Percentiles rank a stretch among this genome's conserved stretches.
These are phyloP conservation scores for Delia radicum DNA, from an alignment of 1,140 invertebrate genomes.

Conservation along the genomic window DNA sequence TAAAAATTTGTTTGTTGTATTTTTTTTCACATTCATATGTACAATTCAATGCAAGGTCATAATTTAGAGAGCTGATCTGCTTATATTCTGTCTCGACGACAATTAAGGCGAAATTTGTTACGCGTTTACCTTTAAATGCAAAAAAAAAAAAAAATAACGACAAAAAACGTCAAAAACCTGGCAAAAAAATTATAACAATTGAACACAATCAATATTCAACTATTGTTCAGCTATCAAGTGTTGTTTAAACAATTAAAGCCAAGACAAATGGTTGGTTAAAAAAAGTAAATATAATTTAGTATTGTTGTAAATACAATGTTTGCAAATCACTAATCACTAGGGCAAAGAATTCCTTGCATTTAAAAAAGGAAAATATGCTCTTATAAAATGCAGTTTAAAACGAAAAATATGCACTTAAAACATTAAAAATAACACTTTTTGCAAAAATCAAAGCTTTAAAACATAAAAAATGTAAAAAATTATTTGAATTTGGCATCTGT, in stretches of 20 bases:
- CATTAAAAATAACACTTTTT: too few species aligned
- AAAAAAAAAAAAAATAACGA: neutral
- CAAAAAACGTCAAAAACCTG: neutral
- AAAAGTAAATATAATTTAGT: too few species aligned
- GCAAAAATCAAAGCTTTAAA: too few species aligned
- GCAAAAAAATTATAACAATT: neutral
- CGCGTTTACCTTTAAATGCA: neutral
- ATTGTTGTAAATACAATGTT: neutral
- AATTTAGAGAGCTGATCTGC: neutral
- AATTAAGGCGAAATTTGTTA: neutral
- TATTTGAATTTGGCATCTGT: too few species aligned
- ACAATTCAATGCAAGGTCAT: constrained; percentile 1
- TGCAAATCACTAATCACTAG: too few species aligned
- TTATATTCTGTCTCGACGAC: neutral
- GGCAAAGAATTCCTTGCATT: too few species aligned
- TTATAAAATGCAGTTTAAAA: too few species aligned
- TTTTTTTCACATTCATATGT: neutral
- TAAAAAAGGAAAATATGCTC: too few species aligned
- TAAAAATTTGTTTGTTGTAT: neutral
- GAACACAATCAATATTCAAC: neutral
- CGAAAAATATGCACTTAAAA: too few species aligned
- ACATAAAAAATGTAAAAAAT: too few species aligned
- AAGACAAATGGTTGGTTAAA: neutral
- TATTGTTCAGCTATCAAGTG: neutral
- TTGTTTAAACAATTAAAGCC: neutral